phyloP scores from a whole-genome alignment of 2,797 vertebrate species.

The Tamandua tetradactyla region DNA sequence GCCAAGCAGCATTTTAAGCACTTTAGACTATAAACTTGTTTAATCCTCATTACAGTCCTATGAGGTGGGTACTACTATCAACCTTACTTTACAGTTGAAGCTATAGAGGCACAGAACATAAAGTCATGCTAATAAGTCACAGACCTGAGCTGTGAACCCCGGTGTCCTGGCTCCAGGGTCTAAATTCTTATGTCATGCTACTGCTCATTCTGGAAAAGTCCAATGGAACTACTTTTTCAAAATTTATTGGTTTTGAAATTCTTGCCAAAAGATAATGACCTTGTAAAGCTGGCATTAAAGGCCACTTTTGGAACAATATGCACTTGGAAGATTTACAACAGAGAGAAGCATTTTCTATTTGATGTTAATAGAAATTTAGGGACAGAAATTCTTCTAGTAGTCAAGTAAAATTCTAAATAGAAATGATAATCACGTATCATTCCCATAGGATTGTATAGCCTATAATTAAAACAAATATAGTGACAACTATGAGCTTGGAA shows the following conservation, averaged over 20 bases:
- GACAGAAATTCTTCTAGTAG: neutral
- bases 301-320: neutral
- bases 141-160: neutral
- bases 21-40: neutral
- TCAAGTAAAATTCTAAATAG: constrained; percentile 24
- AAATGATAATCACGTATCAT: neutral
- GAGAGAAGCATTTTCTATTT: constrained; percentile 15
- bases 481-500: neutral
- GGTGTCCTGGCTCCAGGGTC: neutral
- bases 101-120: neutral
- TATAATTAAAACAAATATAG: neutral
- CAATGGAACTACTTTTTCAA: neutral
- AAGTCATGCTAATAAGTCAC: neutral
- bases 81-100: neutral
- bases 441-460: neutral
- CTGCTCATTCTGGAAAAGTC: neutral
- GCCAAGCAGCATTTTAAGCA: neutral
- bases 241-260: neutral
- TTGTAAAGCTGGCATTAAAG: neutral
- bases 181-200: neutral
- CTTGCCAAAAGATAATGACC: constrained; percentile 27
- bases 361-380: constrained; percentile 16
- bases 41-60: neutral
- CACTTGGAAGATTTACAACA: constrained; percentile 16
- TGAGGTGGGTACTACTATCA: neutral